These are phyloP conservation scores for Eptesicus fuscus DNA, from an alignment of 2,113 vertebrate genomes.

Conservation along the genomic window DNA sequence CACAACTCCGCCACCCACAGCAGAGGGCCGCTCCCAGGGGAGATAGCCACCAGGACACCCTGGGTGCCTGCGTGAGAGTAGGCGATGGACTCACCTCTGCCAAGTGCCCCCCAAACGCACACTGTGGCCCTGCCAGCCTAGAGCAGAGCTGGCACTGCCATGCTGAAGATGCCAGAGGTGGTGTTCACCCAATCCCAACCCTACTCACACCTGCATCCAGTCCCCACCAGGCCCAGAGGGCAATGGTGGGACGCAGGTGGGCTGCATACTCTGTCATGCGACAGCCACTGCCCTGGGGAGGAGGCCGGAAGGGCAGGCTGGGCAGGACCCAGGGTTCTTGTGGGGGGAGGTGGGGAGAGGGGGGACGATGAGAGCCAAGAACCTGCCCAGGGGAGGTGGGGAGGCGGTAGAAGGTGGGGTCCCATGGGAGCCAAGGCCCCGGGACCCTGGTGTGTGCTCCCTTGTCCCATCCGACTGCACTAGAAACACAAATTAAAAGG, in stretches of 20 bases:
- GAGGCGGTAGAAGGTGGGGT: background rate
- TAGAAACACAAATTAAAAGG: background rate
- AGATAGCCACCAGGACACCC: background rate
- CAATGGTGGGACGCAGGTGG: too few species aligned
- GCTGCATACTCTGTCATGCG: background rate
- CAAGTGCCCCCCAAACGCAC: background rate
- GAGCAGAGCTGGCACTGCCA: background rate
- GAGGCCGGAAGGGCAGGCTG: background rate
- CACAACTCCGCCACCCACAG: background rate
- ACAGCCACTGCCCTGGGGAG: background rate
- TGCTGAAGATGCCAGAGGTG: background rate
- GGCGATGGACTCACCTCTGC: background rate
- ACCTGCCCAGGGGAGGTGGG: background rate
- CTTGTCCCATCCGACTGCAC: background rate
- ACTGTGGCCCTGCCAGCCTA: background rate
- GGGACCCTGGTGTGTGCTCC: background rate
- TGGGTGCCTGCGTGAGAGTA: background rate
- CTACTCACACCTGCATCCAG: background rate
- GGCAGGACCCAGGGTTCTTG: too few species aligned
- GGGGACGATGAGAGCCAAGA: background rate
- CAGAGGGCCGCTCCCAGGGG: background rate
- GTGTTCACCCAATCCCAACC: background rate
- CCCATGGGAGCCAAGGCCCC: rapidly evolving
- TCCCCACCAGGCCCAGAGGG: background rate
- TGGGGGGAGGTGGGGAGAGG: too few species aligned